Base-by-base conservation (phyloP, 2,888 invertebrate species). In the Gastracanthus pulcherrimus region DNA sequence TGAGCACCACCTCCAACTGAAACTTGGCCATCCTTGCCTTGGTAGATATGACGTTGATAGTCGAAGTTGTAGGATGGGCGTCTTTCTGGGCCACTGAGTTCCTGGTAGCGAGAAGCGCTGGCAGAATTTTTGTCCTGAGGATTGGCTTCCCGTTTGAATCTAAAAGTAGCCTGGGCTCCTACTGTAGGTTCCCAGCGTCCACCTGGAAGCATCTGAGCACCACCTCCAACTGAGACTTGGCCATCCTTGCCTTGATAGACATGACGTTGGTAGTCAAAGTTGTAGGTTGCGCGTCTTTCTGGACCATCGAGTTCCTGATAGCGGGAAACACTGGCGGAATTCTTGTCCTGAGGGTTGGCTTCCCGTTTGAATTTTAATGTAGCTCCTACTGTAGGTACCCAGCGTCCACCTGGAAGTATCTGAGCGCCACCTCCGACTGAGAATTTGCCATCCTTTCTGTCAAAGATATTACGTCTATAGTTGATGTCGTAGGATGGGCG, bases 1-100 rank as follows among this genome's bases (percentile, higher is more conserved):
- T 76, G 62, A 11, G 80, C 86, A 31, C 84, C 86, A 31, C 82
- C 84, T 3, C 81, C 67, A 16, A 83, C 85, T 23, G 83, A 81
- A 23, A 86, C 34, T 0, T 82, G 74, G 26, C 85, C 86, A 36
- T 85, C 78, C 45, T 83, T 85, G 9, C 83, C 80, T 31, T 84
- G 66, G 36, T 45, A 85, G 23, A 86, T 83, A 0, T 85, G 84
- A 62, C 85, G 85, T 55, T 86, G 82, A 55, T 85, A 86, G 41
- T 84, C 85, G 4, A 84, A n/a, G 19, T 83, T 84, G 67, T 72
- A 82, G 6, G 81, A 72, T 41, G 84, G 84, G 16, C 85, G 85
- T 55, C 84, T 76, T 64, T 85, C 85, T 0, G 80, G 84, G 19
- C 85, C 85, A 38, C 58, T 80, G 23, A 84, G 2, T 0, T 84